Conservation (phyloP, 2,888 invertebrate species). For the Liposcelis brunnea region DNA sequence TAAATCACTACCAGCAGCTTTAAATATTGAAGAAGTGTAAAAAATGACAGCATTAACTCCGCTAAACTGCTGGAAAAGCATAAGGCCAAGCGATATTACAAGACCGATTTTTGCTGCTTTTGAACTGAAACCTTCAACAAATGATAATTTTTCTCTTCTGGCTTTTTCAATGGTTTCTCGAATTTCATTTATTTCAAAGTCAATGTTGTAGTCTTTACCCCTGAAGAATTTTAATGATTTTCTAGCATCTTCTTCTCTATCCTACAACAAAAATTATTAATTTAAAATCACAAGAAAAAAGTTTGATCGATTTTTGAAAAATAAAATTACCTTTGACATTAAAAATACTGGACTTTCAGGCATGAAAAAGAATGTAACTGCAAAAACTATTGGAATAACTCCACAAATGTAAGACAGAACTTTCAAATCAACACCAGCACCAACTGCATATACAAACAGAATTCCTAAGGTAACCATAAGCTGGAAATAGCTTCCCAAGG, state of each 20-base stretch:
- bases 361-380: conserved; percentile 56
- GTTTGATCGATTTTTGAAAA: no score
- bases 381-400: conserved; percentile 48
- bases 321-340: conserved; percentile 41
- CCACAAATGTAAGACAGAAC: conserved; percentile 50
- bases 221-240: conserved; percentile 52
- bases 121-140: conserved; percentile 24
- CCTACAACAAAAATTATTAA: background rate
- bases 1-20: conserved; percentile 40
- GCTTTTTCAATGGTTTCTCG: conserved; percentile 28
- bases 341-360: conserved; percentile 71
- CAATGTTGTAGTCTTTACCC: conserved; percentile 51
- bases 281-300: background rate
- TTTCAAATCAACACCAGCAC: conserved; percentile 23
- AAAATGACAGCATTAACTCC: conserved; percentile 75
- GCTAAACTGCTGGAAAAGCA: conserved; percentile 79
- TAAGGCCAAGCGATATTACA: conserved; percentile 55
- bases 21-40: conserved; percentile 58
- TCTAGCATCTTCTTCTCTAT: conserved; percentile 37
- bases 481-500: conserved; percentile 74
- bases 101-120: conserved; percentile 47
- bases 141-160: background rate
- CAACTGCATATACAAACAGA: conserved; percentile 54
- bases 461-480: conserved; percentile 76
- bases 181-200: conserved; percentile 42